Conservation (phyloP, 2,113 vertebrate species). For the Rutilus rutilus region DNA sequence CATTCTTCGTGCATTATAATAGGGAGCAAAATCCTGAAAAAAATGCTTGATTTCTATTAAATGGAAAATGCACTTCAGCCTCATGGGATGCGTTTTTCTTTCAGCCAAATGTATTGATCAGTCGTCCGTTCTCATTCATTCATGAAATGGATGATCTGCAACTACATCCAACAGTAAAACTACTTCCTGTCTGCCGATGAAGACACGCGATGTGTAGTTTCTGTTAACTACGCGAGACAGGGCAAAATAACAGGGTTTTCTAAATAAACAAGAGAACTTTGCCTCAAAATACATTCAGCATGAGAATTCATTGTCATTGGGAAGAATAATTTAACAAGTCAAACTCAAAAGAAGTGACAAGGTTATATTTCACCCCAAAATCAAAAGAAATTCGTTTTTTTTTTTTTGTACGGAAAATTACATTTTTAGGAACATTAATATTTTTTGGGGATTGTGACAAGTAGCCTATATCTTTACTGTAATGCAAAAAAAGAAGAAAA, state of each 20-base stretch:
- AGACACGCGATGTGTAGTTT: not conserved
- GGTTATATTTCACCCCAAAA: not conserved
- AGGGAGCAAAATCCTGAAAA: not conserved
- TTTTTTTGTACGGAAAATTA: not conserved
- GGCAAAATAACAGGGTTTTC: constrained; percentile 2
- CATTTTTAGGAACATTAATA: not conserved
- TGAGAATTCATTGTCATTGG: constrained; percentile 47
- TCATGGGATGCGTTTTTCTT: not conserved
- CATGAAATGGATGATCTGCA: not conserved
- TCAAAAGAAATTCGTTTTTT: too few relatives aligned
- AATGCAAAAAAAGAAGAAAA: not conserved
- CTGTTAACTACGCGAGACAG: constrained; percentile 39
- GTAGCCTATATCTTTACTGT: not conserved
- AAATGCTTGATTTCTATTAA: not conserved
- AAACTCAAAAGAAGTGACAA: constrained; percentile 14
- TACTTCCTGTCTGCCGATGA: not conserved
- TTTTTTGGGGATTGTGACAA: not conserved
- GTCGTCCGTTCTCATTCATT: not conserved
- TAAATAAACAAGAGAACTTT: constrained; percentile 41
- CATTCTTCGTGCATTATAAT: constrained; percentile 34
- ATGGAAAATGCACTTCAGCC: constrained; percentile 7
- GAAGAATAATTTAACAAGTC: constrained; percentile 1
- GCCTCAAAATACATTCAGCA: constrained; percentile 70
- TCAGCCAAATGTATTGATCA: constrained; percentile 17
- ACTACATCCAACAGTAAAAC: not conserved